A percentile compares a stretch with the other conserved stretches of the same genome.
phyloP scores from a whole-genome alignment of 1,140 invertebrate species.

The Holcopasites calliopsidis region DNA sequence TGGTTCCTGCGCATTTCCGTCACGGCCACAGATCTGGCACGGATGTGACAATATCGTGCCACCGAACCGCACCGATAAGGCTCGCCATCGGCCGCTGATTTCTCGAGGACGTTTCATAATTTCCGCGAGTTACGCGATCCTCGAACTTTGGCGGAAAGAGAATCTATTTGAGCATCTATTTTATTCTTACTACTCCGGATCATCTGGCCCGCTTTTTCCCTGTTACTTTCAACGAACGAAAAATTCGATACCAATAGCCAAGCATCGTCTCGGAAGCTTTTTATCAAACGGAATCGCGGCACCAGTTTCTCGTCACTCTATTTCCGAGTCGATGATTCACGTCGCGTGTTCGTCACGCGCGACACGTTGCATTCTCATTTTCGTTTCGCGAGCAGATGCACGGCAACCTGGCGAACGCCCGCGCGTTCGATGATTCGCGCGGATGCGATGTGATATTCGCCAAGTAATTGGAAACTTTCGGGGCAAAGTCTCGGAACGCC shows the following conservation, averaged over 20 bases:
- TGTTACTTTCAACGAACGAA: too few species aligned
- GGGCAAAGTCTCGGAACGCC: background rate
- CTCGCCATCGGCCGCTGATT: background rate
- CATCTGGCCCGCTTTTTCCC: too few species aligned
- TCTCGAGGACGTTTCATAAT: background rate
- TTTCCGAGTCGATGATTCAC: slow-evolving; percentile 57
- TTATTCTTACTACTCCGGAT: too few species aligned
- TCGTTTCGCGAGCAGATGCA: background rate
- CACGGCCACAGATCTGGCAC: background rate
- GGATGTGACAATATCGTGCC: slow-evolving; percentile 10
- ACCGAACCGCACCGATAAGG: slow-evolving; percentile 3
- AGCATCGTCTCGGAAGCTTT: slow-evolving; percentile 23
- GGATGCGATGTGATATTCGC: slow-evolving; percentile 7
- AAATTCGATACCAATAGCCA: slow-evolving; percentile 23
- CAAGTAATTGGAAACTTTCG: too few species aligned
- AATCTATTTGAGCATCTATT: too few species aligned
- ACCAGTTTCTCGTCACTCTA: slow-evolving; percentile 33
- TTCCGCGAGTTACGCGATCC: background rate
- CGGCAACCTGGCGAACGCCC: background rate
- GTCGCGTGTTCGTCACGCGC: slow-evolving; percentile 41
- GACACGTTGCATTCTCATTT: slow-evolving; percentile 33
- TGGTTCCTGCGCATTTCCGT: background rate
- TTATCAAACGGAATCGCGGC: slow-evolving; percentile 23
- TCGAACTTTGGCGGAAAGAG: background rate
- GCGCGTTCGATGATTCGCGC: background rate